phyloP scores from a whole-genome alignment of 1,140 invertebrate species.

The Aporrectodea caliginosa region DNA sequence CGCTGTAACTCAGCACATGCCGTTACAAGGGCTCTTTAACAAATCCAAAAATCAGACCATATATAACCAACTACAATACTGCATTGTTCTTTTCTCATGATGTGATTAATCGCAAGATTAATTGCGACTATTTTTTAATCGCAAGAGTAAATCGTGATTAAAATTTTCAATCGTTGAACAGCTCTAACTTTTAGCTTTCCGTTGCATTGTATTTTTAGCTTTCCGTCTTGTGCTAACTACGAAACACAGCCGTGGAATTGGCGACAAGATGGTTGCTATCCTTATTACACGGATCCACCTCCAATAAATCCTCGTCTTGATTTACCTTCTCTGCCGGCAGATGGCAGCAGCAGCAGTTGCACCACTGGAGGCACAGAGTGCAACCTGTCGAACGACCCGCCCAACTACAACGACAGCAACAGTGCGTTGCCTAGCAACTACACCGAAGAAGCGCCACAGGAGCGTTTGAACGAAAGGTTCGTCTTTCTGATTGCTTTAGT shows the following conservation, averaged over 20 bases:
- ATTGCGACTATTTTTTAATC: too few relatives aligned
- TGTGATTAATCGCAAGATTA: too few relatives aligned
- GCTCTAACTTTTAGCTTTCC: too few relatives aligned
- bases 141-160: too few relatives aligned
- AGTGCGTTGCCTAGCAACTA: not conserved
- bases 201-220: slow-evolving; percentile 6
- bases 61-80: too few relatives aligned
- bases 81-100: too few relatives aligned
- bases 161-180: too few relatives aligned
- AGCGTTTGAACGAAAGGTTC: not conserved
- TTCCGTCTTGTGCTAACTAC: slow-evolving; percentile 19
- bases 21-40: too few relatives aligned
- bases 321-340: not conserved
- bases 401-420: not conserved
- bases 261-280: slow-evolving; percentile 16
- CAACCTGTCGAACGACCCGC: not conserved
- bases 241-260: slow-evolving; percentile 18
- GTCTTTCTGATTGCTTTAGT: not conserved
- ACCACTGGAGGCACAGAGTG: not conserved
- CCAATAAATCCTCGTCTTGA: not conserved
- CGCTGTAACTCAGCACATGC: too few relatives aligned
- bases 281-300: slow-evolving; percentile 6
- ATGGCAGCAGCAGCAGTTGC: slow-evolving; percentile 11
- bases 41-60: too few relatives aligned
- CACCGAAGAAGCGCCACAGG: not conserved